Percentiles rank a stretch among this genome's conserved stretches.
These are phyloP conservation scores for Propithecus deckenii DNA, from an alignment of 2,797 vertebrate genomes.

Conservation along the genomic window DNA sequence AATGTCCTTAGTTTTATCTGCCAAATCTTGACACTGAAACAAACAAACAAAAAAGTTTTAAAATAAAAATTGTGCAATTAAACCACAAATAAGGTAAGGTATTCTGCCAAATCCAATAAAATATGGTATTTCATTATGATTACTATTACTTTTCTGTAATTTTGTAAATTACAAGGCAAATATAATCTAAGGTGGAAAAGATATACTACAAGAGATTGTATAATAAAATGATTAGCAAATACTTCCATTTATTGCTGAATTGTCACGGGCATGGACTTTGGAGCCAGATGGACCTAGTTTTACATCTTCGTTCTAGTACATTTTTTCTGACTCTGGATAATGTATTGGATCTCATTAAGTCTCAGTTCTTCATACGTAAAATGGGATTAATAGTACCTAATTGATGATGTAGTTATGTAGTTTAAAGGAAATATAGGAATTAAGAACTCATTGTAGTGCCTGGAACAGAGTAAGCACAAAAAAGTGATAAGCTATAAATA, in stretches of 20 bases:
- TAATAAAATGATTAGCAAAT: conserved; percentile 12
- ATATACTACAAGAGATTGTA: neutral
- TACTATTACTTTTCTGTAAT: conserved; percentile 15
- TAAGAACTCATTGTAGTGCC: neutral
- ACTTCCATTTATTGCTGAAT: neutral
- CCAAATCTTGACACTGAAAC: conserved; percentile 19
- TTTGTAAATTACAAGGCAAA: conserved; percentile 38
- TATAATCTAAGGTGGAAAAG: neutral
- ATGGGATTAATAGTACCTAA: neutral
- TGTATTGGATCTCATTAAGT: neutral
- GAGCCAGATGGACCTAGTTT: neutral
- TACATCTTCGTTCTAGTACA: neutral
- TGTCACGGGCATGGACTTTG: neutral
- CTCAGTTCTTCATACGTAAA: neutral
- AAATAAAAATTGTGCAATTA: neutral
- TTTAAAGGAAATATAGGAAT: neutral
- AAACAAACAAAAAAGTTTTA: neutral
- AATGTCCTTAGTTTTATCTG: neutral
- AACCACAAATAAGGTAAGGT: neutral
- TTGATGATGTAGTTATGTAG: neutral
- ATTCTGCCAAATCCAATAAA: conserved; percentile 13
- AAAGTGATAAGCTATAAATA: neutral
- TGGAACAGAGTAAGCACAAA: neutral
- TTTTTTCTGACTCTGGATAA: neutral
- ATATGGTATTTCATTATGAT: neutral